Base-by-base conservation (phyloP, 1,140 invertebrate genomes). In the Drosophila pandora region DNA sequence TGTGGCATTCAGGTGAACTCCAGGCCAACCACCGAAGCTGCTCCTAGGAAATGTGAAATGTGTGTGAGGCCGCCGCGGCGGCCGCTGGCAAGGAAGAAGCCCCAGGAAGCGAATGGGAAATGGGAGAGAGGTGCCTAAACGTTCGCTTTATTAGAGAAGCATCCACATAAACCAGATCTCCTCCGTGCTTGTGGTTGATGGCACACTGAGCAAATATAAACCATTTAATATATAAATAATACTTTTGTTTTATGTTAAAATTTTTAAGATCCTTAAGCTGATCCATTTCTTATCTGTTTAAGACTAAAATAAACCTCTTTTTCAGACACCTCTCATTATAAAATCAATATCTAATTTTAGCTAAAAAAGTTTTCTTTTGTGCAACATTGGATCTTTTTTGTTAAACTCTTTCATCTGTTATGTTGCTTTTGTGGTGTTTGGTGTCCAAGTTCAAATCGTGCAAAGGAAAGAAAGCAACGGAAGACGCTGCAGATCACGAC, bases 381-480 rank as follows among this genome's bases (percentile, higher is more conserved):
- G 63, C 13, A 28, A 13, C 22, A 17, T 48, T 39, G 45, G 32
- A 21, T 43, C n/a, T 21, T 67, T 67, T 48, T 45, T 17, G 17
- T 23, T 63, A 22, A 43, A 52, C 64, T 52, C 25, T 62, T 64
- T 39, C 2, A n/a, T 25, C 53, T 60, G 9, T 64, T 69, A 34
- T 59, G 55, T 57, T 22, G 32, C 63, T 75, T 69, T 67, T 62
- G 63, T 72, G 63, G 67, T 43, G 75, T 74, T 56, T 81, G 78
- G 83, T 87, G 82, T 83, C 83, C 82, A 87, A 87, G 82, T 87
- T 87, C 82, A 87, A 88, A 87, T 88, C 80, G 79, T 83, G 83
- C 75, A 67, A 87, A 87, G 82, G 82, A 87, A 87, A 82, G 83
- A 88, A 88, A 88, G 84, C 77, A 77, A 65, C 70, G 49, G 78